Base-by-base conservation (phyloP, 2,113 vertebrate genomes). In the Telmatochromis brichardi region DNA sequence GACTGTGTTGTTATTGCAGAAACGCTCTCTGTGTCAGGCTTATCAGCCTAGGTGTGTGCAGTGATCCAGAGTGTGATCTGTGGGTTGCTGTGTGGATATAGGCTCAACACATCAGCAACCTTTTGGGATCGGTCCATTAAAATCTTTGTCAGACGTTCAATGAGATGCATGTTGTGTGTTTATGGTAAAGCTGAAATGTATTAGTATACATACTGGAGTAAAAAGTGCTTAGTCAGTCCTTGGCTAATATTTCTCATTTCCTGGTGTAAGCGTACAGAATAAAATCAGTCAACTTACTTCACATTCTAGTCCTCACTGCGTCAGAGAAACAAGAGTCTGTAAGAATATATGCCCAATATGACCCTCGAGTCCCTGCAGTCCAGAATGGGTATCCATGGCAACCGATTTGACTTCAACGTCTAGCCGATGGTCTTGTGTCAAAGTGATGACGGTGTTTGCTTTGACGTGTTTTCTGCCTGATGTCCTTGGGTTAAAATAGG, bases 331-430 rank as follows among this genome's bases (percentile, higher is more conserved):
- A 57, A 42, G 33, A 23, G 31, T 71, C 54, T 33, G 8, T 9
- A 47, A 54, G 28, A 76, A 6, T 26, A 26, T 60, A 55, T 45
- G 9, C 19, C 40, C 53, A 55, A 13, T 53, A 33, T 86, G 45
- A 84, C 47, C 47, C 40, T 47, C 35, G 0, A 40, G 15, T 83
- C 82, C 40, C 14, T 58, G 60, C 57, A 42, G 76, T 80, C 78
- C 68, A 37, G 81, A 85, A 76, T 23, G n/a, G 33, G 88, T 94
- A 60, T 86, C 90, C 90, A 91, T 91, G 80, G 90, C 84, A 94
- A 93, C 93, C 14, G 68, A 54, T 81, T 82, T 88, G 31, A 21
- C 51, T 51, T 51, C 14, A 63, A 3, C 9, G 7, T 76, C 5
- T 53, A 68, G 63, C 80, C 17, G 11, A 42, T 42, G 26, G 33